Conservation (phyloP, 2,113 vertebrate genomes). For the Caloenas nicobarica region DNA sequence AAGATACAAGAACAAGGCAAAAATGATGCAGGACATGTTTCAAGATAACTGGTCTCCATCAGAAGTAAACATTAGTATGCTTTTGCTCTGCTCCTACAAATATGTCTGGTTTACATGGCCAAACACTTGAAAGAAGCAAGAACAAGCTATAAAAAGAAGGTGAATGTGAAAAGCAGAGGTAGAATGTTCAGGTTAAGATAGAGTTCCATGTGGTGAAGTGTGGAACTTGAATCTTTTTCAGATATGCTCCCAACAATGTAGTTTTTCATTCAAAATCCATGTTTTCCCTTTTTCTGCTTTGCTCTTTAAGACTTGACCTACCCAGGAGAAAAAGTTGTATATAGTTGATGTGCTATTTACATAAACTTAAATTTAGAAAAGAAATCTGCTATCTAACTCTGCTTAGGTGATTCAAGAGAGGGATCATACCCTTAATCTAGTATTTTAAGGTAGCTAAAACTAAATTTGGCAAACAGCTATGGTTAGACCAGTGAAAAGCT, state of each 20-base stretch:
- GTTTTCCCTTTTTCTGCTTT: not conserved
- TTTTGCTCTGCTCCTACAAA: not conserved
- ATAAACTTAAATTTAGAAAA: not conserved
- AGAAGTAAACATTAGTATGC: not conserved
- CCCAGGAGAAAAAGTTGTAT: not conserved
- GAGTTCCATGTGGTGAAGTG: not conserved
- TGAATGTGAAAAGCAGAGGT: not conserved
- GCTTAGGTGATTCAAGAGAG: not conserved
- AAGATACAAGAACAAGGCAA: not conserved
- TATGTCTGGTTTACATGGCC: not conserved
- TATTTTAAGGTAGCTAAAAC: not conserved
- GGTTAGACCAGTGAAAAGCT: not conserved
- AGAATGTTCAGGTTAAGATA: not conserved
- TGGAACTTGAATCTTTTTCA: not conserved
- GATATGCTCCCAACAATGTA: not conserved
- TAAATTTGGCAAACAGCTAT: not conserved
- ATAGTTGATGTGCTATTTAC: not conserved
- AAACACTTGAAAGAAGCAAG: not conserved
- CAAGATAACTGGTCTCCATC: not conserved
- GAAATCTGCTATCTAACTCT: not conserved
- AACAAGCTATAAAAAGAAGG: not conserved
- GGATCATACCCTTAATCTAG: not conserved
- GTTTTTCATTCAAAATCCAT: not conserved
- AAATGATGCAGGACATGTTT: not conserved
- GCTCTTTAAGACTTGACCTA: not conserved